phyloP scores from a whole-genome alignment of 2,113 vertebrate genomes.

The Archilochus colubris region DNA sequence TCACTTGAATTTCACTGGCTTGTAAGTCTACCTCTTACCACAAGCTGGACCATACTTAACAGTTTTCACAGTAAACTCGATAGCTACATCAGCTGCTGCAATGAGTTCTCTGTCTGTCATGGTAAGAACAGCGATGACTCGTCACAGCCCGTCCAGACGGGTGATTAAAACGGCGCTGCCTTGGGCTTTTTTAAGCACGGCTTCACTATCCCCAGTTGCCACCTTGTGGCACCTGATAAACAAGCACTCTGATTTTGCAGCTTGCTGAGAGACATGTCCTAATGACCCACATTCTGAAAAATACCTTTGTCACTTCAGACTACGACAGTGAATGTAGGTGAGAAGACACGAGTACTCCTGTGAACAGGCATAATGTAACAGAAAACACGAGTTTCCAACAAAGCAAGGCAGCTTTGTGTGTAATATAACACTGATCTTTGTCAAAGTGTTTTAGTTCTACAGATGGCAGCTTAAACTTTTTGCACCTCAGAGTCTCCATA shows the following conservation, averaged over 20 bases:
- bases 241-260: not conserved
- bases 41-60: not conserved
- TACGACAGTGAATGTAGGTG: not conserved
- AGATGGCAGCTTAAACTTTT: not conserved
- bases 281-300: not conserved
- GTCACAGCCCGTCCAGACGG: not conserved
- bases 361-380: not conserved
- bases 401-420: not conserved
- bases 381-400: not conserved
- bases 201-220: not conserved
- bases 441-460: not conserved
- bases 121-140: not conserved
- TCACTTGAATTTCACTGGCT: not conserved
- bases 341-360: accelerated
- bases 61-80: not conserved
- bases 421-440: not conserved
- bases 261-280: not conserved
- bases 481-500: not conserved
- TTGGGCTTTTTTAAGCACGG: accelerated
- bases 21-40: not conserved
- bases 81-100: not conserved
- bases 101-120: not conserved
- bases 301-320: not conserved
- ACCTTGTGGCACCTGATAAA: not conserved
- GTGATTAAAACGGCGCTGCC: not conserved